phyloP scores from a whole-genome alignment of 2,888 invertebrate species.

The Polyploca ridens region DNA sequence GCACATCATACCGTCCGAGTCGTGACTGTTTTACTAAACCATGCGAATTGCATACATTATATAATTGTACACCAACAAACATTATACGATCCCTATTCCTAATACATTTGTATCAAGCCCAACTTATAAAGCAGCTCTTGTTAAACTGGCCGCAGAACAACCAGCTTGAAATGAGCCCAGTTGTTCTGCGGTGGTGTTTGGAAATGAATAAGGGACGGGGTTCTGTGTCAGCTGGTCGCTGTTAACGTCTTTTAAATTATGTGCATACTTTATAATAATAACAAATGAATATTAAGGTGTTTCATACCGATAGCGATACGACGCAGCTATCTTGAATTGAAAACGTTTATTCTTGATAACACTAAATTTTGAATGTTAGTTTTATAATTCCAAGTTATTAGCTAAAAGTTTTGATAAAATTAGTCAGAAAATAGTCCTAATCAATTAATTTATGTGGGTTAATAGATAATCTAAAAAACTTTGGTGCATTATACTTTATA shows the following conservation, averaged over 20 bases:
- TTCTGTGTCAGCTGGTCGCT: conserved; percentile 15
- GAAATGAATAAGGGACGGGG: neutral
- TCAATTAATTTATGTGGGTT: no score
- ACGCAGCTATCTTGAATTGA: neutral
- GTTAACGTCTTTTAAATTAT: conserved; percentile 19
- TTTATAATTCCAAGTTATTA: no score
- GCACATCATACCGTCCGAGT: neutral
- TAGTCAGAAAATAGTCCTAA: no score
- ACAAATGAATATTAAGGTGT: neutral
- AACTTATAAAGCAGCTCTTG: conserved; percentile 9
- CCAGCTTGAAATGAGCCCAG: conserved; percentile 15
- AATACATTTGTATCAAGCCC: neutral
- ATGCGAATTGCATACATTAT: conserved; percentile 31
- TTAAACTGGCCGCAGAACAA: conserved; percentile 7
- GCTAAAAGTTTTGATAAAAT: no score
- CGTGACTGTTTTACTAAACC: conserved; percentile 36
- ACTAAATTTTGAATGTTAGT: no score
- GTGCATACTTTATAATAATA: conserved; percentile 20
- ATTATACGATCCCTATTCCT: conserved; percentile 18
- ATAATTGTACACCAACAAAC: conserved; percentile 25
- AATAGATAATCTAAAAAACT: no score
- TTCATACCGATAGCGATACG: neutral
- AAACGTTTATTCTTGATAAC: neutral
- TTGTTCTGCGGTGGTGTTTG: neutral
- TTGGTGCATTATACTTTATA: no score